A percentile compares a stretch with the other conserved stretches of the same genome.
Conservation (phyloP, 2,888 invertebrate species). For the Sinelater perroti region DNA sequence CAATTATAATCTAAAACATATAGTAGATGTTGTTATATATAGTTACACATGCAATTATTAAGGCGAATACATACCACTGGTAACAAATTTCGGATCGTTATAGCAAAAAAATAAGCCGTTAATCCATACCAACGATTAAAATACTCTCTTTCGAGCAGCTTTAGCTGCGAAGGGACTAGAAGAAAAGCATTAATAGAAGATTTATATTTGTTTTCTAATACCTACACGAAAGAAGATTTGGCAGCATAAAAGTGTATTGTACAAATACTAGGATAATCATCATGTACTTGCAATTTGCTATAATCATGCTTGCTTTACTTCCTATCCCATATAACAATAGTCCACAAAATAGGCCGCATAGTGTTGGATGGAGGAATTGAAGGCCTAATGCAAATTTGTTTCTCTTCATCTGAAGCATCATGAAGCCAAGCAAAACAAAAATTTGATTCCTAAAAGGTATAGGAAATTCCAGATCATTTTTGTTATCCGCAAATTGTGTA, state of each 20-base stretch:
- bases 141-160: slow-evolving; percentile 68
- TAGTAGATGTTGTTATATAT: slow-evolving; percentile 56
- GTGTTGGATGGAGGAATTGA: background rate
- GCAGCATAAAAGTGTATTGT: slow-evolving; percentile 73
- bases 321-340: slow-evolving; percentile 68
- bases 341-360: slow-evolving; percentile 63
- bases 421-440: background rate
- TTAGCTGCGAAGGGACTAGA: slow-evolving; percentile 70
- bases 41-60: slow-evolving; percentile 50
- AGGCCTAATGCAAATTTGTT: background rate
- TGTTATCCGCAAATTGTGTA: too few species aligned
- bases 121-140: slow-evolving; percentile 71
- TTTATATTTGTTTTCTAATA: too few species aligned
- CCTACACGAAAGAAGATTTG: background rate
- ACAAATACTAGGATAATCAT: slow-evolving; percentile 70
- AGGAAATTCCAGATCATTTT: background rate
- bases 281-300: slow-evolving; percentile 69
- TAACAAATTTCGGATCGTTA: slow-evolving; percentile 62
- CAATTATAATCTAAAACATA: slow-evolving; percentile 61
- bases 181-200: too few species aligned
- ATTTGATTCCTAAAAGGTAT: background rate
- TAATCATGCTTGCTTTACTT: slow-evolving; percentile 67
- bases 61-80: too few species aligned
- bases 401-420: background rate
- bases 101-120: slow-evolving; percentile 69